A percentile compares a stretch with the other conserved stretches of the same genome.
phyloP scores from a whole-genome alignment of 1,140 invertebrate genomes.

The Brachionus sp. region DNA sequence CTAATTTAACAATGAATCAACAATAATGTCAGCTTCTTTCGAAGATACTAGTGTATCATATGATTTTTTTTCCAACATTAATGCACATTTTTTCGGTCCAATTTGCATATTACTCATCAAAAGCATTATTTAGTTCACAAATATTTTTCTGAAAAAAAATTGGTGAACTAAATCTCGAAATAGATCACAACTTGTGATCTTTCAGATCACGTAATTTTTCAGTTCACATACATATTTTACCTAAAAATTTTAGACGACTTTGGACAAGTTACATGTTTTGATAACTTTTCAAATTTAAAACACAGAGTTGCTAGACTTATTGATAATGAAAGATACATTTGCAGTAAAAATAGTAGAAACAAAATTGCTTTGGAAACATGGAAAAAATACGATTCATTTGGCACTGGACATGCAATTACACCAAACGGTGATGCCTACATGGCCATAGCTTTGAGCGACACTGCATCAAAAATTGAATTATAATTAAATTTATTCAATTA shows the following conservation, averaged over 20 bases:
- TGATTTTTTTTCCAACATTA: slow-evolving; percentile 7
- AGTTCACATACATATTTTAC: too few species aligned
- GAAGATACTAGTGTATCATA: background rate
- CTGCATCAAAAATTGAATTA: background rate
- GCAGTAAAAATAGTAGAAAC: slow-evolving; percentile 7
- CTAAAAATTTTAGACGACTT: background rate
- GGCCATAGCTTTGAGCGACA: slow-evolving; percentile 10
- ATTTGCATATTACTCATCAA: background rate
- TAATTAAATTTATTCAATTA: background rate
- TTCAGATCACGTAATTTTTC: too few species aligned
- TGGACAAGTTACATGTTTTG: slow-evolving; percentile 24
- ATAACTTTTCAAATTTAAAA: slow-evolving; percentile 6
- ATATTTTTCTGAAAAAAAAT: too few species aligned
- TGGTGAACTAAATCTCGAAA: too few species aligned
- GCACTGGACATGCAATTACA: background rate
- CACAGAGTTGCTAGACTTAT: background rate
- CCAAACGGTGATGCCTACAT: slow-evolving; percentile 22
- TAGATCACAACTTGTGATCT: too few species aligned
- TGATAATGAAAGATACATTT: slow-evolving; percentile 19
- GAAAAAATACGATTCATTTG: slow-evolving; percentile 3
- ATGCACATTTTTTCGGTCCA: background rate
- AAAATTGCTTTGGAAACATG: background rate
- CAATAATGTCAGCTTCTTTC: background rate
- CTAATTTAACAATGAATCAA: background rate
- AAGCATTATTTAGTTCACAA: too few species aligned